Evolutionary conservation across 2,888 invertebrate genomes (phyloP).

Genomic region (Drosophila nigricruria): DNA sequence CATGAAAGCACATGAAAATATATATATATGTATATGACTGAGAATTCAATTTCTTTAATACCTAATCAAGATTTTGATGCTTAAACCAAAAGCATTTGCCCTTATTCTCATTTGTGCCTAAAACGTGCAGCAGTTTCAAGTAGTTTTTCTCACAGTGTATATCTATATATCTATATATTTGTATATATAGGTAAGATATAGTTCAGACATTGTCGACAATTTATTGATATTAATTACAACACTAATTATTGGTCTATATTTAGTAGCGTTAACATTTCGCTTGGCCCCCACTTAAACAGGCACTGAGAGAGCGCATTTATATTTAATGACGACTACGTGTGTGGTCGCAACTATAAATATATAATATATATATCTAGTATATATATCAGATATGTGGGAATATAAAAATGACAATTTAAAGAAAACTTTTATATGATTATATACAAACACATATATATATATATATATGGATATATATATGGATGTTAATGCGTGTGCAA

Average conservation of each 20-base stretch:
- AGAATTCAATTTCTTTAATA: too few species aligned
- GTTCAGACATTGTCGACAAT: conserved; percentile 47
- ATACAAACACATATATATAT: conserved; percentile 12
- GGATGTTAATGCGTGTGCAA: neutral
- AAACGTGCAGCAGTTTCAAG: neutral
- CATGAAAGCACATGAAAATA: too few species aligned
- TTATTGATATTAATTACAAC: conserved; percentile 77
- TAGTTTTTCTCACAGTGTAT: neutral
- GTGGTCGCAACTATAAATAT: conserved; percentile 2
- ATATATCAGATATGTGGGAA: neutral
- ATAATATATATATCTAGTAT: conserved; percentile 1
- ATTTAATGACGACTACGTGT: conserved; percentile 22
- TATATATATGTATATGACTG: too few species aligned
- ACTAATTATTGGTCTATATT: conserved; percentile 57
- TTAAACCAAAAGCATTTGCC: too few species aligned
- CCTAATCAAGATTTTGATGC: too few species aligned
- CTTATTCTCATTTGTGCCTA: neutral
- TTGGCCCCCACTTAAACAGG: neutral
- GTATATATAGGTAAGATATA: neutral
- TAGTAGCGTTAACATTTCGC: conserved; percentile 8
- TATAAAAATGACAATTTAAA: conserved; percentile 27
- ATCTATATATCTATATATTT: neutral
- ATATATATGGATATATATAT: neutral
- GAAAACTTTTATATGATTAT: conserved; percentile 32
- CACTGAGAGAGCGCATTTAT: neutral